Base-by-base conservation (phyloP, 2,888 invertebrate genomes). In the Zhengitettix transpicula region DNA sequence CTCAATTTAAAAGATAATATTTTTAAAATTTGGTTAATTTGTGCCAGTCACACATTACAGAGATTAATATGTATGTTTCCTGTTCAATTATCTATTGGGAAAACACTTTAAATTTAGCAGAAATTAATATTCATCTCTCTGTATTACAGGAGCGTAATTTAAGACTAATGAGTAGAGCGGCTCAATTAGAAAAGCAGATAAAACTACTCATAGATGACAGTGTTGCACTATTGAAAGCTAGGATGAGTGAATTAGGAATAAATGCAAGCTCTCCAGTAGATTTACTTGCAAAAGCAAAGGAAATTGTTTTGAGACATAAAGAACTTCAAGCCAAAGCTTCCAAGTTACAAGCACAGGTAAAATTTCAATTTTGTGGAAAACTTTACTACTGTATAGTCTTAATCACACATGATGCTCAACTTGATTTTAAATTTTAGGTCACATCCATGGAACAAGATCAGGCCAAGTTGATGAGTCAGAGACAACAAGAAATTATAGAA, bases 121-220 rank as follows among this genome's bases (percentile, higher is more conserved):
- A 28, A 28, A 7, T 57, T 52, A 5, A 14, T 42, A 40, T 64
- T 63, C 60, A 59, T 28, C 28, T 28, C 28, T 28, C 28, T 61
- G 66, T 65, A 66, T 71, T 71, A 56, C 75, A 85, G 81, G 87
- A 89, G 69, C 81, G 87, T 61, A 91, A 92, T 73, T 81, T 85
- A 67, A 85, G 86, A 68, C 74, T 94, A 64, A 86, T 87, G 72
- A 87, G 84, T 60, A 82, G 92, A 61, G 88, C 89, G 53, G 87
- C 87, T n/a, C 91, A 93, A 72, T 75, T 96, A 66, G 93, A 95
- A 69, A 92, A 92, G 71, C 93, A 95, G 77, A 93, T 96, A 64
- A 88, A 86, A 71, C 87, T 90, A 62, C 76, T 97, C 64, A 92
- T 94, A 65, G 89, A 89, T 68, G 95, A 96, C 72, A 93, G 95